Evolutionary conservation across 2,888 invertebrate genomes (phyloP), one percentile per base, ranked within the genome.

Genomic region (Agelastica alni): DNA sequence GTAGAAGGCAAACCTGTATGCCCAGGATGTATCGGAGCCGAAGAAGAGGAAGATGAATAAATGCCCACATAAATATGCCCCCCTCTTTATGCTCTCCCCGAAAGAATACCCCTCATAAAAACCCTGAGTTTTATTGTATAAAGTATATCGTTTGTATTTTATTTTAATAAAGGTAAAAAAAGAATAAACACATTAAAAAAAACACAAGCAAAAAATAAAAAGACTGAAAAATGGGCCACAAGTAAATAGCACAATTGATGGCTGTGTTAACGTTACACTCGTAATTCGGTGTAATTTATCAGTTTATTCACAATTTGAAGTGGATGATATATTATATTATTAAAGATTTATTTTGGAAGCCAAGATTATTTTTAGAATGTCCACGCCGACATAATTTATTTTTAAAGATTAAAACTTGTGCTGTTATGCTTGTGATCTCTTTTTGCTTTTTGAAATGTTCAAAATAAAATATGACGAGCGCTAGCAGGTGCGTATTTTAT

Each of bases 1-100:
- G 93, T 95, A 85, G 96, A 96, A 80, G 94, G 94, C 71, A 91
- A 93, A 78, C 96, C 96, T 31, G 95, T 96, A 74, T 97, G 96
- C 82, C 93, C 93, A 53, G 86, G 86, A 79, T 94, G 94, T 80
- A 91, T 91, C 76, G 94, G 94, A 70, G 90, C 91, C 66, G 93
- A 93, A 71, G 93, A 93, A 74, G 92, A 92, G 71, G 91, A 82
- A 63, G 82, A 82, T 59, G 82, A 81, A 63, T 78, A 75, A 71
- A 59, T 53, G 47, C 56, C 49, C 49, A 49, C 32, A 44, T 47
- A 26, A 42, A 39, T 55, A 63, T 63, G 61, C 79, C 78, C 77
- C 77, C 75, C 75, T 76, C 66, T 57, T 12, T 43, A 54, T 46
- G 42, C 39, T 47, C 58, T 41, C 53, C 41, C 17, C 48, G 52